Evolutionary conservation across 1,140 invertebrate species (phyloP).

Genomic region (Solenopsis invicta): DNA sequence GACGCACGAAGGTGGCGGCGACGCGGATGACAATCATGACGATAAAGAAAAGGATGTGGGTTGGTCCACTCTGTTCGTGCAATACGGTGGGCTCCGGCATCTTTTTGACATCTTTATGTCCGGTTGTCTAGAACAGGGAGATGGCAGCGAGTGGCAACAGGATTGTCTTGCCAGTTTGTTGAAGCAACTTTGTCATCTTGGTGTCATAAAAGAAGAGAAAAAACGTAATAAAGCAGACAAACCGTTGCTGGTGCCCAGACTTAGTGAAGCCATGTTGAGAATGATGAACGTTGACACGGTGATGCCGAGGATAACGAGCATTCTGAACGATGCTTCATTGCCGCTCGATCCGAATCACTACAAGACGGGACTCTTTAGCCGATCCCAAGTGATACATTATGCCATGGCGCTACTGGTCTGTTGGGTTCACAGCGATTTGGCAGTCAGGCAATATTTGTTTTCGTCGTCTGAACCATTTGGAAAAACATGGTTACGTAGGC

Average conservation of each 20-base stretch:
- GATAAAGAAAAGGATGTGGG: conserved; percentile 81
- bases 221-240: conserved; percentile 88
- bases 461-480: conserved; percentile 89
- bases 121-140: conserved; percentile 89
- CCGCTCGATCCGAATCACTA: conserved; percentile 93
- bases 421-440: conserved; percentile 93
- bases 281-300: conserved; percentile 95
- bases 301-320: conserved; percentile 93
- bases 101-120: conserved; percentile 97
- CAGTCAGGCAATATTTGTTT: conserved; percentile 90
- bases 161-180: conserved; percentile 96
- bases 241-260: conserved; percentile 88
- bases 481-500: conserved; percentile 90
- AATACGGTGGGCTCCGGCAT: conserved; percentile 94
- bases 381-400: conserved; percentile 94
- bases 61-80: conserved; percentile 94
- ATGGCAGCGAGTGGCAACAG: conserved; percentile 96
- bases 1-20: conserved; percentile 84
- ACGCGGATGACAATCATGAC: conserved; percentile 79
- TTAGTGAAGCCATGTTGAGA: conserved; percentile 92
- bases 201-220: conserved; percentile 89
- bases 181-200: conserved; percentile 94
- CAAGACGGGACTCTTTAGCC: conserved; percentile 95
- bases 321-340: conserved; percentile 94
- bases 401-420: conserved; percentile 94